Base-by-base conservation (phyloP, 2,888 invertebrate species). In the Cordilura impudica region DNA sequence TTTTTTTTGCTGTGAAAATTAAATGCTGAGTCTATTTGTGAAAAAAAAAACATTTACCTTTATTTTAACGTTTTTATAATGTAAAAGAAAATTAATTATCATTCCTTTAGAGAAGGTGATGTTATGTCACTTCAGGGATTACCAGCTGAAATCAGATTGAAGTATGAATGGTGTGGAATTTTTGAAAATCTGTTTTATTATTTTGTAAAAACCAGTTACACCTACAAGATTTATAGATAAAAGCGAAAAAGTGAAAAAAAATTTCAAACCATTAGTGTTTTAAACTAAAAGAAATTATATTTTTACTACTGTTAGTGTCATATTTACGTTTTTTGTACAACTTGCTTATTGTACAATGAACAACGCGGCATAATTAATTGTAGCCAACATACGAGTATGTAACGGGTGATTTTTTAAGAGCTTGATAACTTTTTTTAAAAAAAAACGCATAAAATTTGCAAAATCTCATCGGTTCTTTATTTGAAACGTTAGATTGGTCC, bases 51-150 rank as follows among this genome's bases (percentile, higher is more conserved):
- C 53, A 26, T 29, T 61, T 75, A 29, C 35, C 4, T 26, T 29
- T 73, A 18, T 49, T 66, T 49, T 19, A 56, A 58, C 21, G 26
- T 16, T 65, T 51, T 73, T 58, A 35, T 39, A 67, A 60, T 31
- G 61, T 29, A 39, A 56, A 26, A 54, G 66, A 67, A 75, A 75
- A 75, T 75, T 75, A 75, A 75, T 75, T 69, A 75, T 69, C 61
- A 63, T 75, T 75, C 49, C 39, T 49, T 49, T 69, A 61, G 74
- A 67, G 47, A 69, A 75, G 75, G 61, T 75, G 75, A 54, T 49
- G 49, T 63, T 63, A 69, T 75, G 75, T 75, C 75, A 63, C 75
- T 69, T 69, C 69, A 39, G 61, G 35, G 60, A 61, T 69, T 74
- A 67, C 21, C 29, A 54, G 75, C 47, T 75, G 67, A 74, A 74